Evolutionary conservation across 2,888 invertebrate genomes (phyloP).

Genomic region (Eupithecia subfuscata): DNA sequence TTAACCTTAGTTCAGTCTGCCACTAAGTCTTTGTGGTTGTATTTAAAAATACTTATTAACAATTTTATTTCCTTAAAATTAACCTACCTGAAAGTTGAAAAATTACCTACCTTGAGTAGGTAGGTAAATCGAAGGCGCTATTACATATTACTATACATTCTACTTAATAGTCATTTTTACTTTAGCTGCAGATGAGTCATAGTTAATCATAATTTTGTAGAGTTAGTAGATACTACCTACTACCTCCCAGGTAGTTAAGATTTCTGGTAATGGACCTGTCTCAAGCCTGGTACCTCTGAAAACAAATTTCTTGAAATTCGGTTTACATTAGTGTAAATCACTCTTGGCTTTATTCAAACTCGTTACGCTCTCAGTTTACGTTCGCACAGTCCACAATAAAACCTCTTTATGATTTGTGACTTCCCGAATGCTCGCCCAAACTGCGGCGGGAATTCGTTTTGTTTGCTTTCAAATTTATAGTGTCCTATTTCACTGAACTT

Average conservation of each 20-base stretch:
- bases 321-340: background rate
- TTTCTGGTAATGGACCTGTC: background rate
- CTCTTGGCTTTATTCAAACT: conserved; percentile 17
- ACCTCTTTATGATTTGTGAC: conserved; percentile 46
- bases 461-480: conserved; percentile 43
- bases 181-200: too few species aligned
- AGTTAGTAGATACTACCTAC: background rate
- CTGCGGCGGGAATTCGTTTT: conserved; percentile 33
- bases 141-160: background rate
- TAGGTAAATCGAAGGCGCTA: too few species aligned
- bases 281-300: background rate
- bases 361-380: conserved; percentile 37
- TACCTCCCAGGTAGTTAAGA: background rate
- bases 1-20: too few species aligned
- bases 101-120: background rate
- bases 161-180: background rate
- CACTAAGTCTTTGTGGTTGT: too few species aligned
- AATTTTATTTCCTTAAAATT: too few species aligned
- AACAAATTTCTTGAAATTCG: background rate
- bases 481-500: conserved; percentile 38
- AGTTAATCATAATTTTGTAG: background rate
- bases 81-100: background rate
- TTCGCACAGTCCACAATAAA: conserved; percentile 43
- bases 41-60: too few species aligned
- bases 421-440: conserved; percentile 43